Conservation (phyloP, 2,113 vertebrate species). For the Psittacara wagleri region DNA sequence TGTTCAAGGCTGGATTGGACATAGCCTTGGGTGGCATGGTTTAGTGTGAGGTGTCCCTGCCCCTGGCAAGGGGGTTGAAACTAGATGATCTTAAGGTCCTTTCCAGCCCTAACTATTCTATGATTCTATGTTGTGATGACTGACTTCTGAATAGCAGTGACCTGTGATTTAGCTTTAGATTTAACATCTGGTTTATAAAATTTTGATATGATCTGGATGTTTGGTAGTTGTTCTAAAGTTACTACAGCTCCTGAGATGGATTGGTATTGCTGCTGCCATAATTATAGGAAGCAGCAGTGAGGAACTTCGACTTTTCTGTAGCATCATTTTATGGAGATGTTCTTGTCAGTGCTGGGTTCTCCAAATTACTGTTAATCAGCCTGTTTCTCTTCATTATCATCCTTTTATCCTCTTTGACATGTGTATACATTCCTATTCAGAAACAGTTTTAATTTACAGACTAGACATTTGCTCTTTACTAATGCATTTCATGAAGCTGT, state of each 20-base stretch:
- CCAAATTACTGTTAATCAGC: background rate
- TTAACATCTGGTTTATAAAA: constrained; percentile 40
- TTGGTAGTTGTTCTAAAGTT: constrained; percentile 41
- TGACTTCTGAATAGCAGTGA: background rate
- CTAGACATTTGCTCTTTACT: background rate
- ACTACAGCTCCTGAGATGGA: constrained; percentile 26
- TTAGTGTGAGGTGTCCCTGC: too few species aligned
- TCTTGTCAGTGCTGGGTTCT: background rate
- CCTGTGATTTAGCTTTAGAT: background rate
- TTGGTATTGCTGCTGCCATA: background rate
- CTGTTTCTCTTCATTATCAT: background rate
- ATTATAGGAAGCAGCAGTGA: constrained; percentile 17
- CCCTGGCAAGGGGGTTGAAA: too few species aligned
- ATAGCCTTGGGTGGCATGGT: too few species aligned
- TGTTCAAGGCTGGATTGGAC: too few species aligned
- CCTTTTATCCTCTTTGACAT: background rate
- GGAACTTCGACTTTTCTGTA: constrained; percentile 26
- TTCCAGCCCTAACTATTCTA: too few species aligned
- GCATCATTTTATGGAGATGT: background rate
- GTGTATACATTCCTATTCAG: background rate
- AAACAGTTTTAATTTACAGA: background rate
- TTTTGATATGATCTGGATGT: constrained; percentile 9
- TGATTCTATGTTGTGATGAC: background rate
- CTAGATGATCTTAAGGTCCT: too few species aligned
- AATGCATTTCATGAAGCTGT: background rate